phyloP scores from a whole-genome alignment of 2,888 invertebrate species.

The Alsophila aescularia region DNA sequence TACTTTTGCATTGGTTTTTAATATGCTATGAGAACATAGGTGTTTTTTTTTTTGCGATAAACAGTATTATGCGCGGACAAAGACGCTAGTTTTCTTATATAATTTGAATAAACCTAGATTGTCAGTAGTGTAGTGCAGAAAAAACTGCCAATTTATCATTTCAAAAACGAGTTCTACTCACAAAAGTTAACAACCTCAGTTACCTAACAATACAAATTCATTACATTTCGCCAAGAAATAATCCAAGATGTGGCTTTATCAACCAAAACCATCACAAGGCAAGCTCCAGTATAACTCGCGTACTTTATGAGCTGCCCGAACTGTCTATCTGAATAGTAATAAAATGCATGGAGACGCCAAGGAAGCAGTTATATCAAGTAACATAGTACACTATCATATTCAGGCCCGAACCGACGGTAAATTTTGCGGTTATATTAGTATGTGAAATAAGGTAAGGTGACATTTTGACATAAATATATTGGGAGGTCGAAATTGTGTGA shows the following conservation, averaged over 20 bases:
- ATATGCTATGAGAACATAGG: too few relatives aligned
- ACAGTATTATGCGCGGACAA: too few relatives aligned
- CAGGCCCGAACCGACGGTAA: constrained; percentile 38
- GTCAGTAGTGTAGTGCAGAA: too few relatives aligned
- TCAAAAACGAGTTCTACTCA: too few relatives aligned
- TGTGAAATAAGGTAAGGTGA: constrained; percentile 28
- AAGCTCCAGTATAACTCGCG: constrained; percentile 44
- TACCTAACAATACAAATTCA: not conserved
- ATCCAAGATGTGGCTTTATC: constrained; percentile 13
- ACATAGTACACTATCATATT: constrained; percentile 49
- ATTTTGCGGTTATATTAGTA: constrained; percentile 45
- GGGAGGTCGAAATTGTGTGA: not conserved
- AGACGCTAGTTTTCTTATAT: too few relatives aligned
- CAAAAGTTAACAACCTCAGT: not conserved
- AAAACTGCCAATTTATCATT: too few relatives aligned
- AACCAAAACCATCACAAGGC: constrained; percentile 36
- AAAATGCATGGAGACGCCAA: constrained; percentile 50
- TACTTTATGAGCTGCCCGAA: constrained; percentile 48
- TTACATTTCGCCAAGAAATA: constrained; percentile 14
- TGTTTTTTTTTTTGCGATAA: too few relatives aligned
- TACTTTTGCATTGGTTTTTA: too few relatives aligned
- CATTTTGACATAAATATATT: constrained; percentile 5
- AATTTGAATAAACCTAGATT: too few relatives aligned
- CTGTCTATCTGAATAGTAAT: constrained; percentile 54
- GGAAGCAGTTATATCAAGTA: constrained; percentile 48